These are phyloP conservation scores for Amyelois transitella DNA, from an alignment of 1,140 invertebrate genomes.

Conservation along the genomic window DNA sequence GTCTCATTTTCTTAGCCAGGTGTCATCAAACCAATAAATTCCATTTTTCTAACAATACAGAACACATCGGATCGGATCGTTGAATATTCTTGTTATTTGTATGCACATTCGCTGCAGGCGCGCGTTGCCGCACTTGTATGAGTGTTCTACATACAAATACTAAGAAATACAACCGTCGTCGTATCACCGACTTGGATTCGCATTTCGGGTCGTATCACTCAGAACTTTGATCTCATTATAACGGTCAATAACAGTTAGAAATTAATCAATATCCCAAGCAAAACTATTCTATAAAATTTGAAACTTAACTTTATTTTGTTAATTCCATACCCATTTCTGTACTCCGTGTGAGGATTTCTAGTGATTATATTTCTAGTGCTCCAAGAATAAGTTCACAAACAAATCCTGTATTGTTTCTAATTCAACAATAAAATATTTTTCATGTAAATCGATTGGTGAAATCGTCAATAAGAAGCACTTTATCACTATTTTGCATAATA, in stretches of 20 bases:
- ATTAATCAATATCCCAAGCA: not conserved
- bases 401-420: conserved; percentile 21
- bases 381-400: not conserved
- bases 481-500: conserved; percentile 26
- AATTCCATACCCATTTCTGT: not conserved
- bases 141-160: no score
- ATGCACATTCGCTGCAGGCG: no score
- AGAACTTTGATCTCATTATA: no score
- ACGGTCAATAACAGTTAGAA: not conserved
- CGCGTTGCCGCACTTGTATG: no score
- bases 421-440: conserved; percentile 18
- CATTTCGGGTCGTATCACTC: no score
- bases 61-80: no score
- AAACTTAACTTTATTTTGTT: not conserved
- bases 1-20: no score
- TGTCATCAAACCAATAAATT: no score
- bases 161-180: no score
- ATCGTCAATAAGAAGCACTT: conserved; percentile 25
- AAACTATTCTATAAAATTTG: not conserved
- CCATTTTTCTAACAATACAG: no score
- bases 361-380: not conserved
- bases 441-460: conserved; percentile 19
- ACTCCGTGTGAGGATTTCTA: not conserved
- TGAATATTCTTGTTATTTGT: no score
- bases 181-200: no score